Evolutionary conservation across 2,797 vertebrate genomes (phyloP).

Genomic region (Anniella stebbinsi): DNA sequence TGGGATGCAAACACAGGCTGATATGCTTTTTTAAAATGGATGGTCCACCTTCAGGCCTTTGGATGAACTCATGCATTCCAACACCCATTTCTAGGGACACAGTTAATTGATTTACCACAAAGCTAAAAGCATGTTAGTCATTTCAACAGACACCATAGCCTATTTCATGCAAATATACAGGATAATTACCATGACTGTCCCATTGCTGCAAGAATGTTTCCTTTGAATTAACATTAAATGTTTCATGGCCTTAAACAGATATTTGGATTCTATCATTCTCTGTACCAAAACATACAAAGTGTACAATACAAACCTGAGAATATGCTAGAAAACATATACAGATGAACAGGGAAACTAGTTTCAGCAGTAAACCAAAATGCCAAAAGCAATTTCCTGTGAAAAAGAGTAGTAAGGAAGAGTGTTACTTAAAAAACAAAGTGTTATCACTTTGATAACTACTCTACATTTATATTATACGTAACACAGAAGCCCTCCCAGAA

Average conservation of each 20-base stretch:
- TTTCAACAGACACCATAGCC: background rate
- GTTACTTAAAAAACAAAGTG: slow-evolving; percentile 6
- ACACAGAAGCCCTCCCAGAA: too few relatives aligned
- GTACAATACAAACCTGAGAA: slow-evolving; percentile 87
- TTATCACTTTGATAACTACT: slow-evolving; percentile 34
- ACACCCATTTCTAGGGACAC: background rate
- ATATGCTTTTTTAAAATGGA: slow-evolving; percentile 10
- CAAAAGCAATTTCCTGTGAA: slow-evolving; percentile 89
- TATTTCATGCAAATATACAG: background rate
- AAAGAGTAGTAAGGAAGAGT: slow-evolving; percentile 61
- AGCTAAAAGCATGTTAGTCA: background rate
- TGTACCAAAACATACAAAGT: background rate
- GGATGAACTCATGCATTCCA: slow-evolving; percentile 11
- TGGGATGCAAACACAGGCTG: background rate
- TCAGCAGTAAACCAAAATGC: slow-evolving; percentile 90
- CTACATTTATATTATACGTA: background rate
- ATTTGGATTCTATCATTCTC: background rate
- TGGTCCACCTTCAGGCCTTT: background rate
- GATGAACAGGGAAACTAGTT: slow-evolving; percentile 87
- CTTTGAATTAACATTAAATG: background rate
- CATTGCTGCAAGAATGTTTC: slow-evolving; percentile 6
- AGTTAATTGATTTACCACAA: background rate
- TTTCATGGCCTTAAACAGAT: background rate
- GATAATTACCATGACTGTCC: background rate
- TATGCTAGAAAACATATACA: slow-evolving; percentile 92